Conservation (phyloP, 2,113 vertebrate species). For the Pungitius pungitius region DNA sequence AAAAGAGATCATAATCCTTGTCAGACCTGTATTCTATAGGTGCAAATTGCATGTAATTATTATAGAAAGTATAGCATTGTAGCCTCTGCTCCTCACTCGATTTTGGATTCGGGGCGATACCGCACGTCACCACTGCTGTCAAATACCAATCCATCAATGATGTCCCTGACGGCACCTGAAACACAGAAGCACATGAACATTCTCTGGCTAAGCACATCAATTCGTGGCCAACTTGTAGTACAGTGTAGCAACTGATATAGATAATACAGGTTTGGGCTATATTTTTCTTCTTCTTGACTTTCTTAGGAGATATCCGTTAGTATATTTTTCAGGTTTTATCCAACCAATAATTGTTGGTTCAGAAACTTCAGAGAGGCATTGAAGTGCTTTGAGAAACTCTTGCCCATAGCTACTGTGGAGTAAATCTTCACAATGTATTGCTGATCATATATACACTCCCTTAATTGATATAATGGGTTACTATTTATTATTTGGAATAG, state of each 20-base stretch:
- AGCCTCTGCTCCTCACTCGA: constrained; percentile 57
- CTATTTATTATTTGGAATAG: too few species aligned
- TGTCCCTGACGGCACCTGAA: constrained; percentile 70
- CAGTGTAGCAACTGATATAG: not conserved
- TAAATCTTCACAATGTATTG: not conserved
- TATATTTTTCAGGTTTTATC: not conserved
- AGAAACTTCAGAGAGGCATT: not conserved
- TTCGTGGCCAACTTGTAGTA: not conserved
- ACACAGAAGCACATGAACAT: not conserved
- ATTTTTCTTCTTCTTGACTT: not conserved
- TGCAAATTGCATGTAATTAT: too few species aligned
- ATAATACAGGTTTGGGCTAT: not conserved
- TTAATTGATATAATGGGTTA: not conserved
- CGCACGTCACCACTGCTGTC: constrained; percentile 48
- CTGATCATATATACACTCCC: not conserved
- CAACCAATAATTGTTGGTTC: not conserved
- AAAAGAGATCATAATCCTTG: constrained; percentile 49
- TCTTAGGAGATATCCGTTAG: not conserved
- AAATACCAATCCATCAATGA: constrained; percentile 50
- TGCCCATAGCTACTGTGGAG: not conserved
- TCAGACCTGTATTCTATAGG: too few species aligned
- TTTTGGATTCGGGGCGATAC: constrained; percentile 41
- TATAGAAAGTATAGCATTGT: too few species aligned
- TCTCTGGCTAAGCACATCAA: not conserved
- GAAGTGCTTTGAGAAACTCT: not conserved